A percentile compares a stretch with the other conserved stretches of the same genome.
These are phyloP conservation scores for Daktulosphaira vitifoliae DNA, from an alignment of 1,140 invertebrate species.

Conservation along the genomic window DNA sequence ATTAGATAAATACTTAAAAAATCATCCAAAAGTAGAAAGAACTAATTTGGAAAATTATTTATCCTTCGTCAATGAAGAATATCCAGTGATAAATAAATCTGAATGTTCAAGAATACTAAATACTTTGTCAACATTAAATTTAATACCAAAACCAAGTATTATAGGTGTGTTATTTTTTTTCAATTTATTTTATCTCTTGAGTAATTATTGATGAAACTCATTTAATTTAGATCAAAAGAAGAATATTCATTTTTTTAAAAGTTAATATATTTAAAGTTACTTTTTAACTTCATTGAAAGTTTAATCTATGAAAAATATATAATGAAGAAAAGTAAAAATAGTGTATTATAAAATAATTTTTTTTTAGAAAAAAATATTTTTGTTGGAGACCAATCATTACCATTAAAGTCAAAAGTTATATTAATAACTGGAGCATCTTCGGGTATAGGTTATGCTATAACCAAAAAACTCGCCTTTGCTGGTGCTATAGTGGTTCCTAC, in stretches of 20 bases:
- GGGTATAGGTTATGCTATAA: conserved; percentile 39
- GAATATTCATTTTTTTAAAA: too few relatives aligned
- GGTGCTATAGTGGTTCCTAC: conserved; percentile 38
- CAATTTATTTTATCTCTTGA: neutral
- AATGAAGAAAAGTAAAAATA: too few relatives aligned
- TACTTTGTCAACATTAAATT: conserved; percentile 11
- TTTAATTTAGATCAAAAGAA: too few relatives aligned
- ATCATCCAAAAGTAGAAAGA: conserved; percentile 5
- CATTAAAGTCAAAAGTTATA: conserved; percentile 37
- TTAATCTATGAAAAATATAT: too few relatives aligned
- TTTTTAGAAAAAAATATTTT: too few relatives aligned
- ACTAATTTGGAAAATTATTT: conserved; percentile 22
- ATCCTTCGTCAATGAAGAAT: conserved; percentile 13
- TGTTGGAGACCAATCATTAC: neutral
- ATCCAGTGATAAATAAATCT: conserved; percentile 18
- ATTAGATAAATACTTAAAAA: conserved; percentile 4
- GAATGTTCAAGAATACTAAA: conserved; percentile 15
- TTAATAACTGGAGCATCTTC: conserved; percentile 40
- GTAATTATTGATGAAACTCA: too few relatives aligned
- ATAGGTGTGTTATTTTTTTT: neutral
- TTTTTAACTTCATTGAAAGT: too few relatives aligned
- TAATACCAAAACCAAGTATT: neutral
- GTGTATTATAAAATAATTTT: too few relatives aligned
- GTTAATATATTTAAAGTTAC: too few relatives aligned
- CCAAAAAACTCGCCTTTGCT: conserved; percentile 34